Percentiles rank a stretch among this genome's conserved stretches.
Evolutionary conservation across 2,888 invertebrate genomes (phyloP).

Genomic region (Coecobrya sp.): DNA sequence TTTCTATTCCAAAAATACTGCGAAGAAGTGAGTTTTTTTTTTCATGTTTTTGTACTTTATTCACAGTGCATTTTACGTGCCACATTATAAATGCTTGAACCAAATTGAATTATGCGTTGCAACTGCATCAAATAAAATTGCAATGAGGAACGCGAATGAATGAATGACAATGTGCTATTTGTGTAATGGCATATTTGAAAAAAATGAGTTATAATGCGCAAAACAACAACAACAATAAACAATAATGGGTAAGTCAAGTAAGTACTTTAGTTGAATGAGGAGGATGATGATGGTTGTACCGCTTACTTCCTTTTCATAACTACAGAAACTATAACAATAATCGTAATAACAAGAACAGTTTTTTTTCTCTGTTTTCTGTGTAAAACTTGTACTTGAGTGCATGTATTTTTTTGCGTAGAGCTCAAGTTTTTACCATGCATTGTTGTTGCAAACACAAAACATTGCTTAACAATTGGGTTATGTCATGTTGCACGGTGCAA

Average conservation of each 20-base stretch:
- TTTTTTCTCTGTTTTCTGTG: not conserved
- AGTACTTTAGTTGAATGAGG: constrained; percentile 1
- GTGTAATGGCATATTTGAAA: constrained; percentile 12
- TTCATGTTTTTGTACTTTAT: not conserved
- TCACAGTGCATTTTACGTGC: not conserved
- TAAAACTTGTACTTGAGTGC: constrained; percentile 31
- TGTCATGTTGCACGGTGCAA: constrained; percentile 53
- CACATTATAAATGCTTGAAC: not conserved
- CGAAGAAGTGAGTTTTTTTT: not conserved
- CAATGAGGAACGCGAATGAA: not conserved
- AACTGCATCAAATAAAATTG: constrained; percentile 23
- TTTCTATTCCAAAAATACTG: not conserved
- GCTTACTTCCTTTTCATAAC: constrained; percentile 41
- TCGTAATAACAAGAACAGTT: constrained; percentile 37
- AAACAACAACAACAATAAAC: not conserved
- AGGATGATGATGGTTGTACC: constrained; percentile 44
- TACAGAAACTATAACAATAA: constrained; percentile 7
- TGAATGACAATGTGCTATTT: constrained; percentile 25
- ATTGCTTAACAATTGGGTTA: constrained; percentile 33
- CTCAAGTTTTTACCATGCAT: not conserved
- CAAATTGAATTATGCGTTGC: constrained; percentile 1
- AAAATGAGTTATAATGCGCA: not conserved
- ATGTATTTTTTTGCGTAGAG: not conserved
- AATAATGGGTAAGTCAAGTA: not conserved
- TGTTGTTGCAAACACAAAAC: constrained; percentile 18